phyloP scores from a whole-genome alignment of 2,797 vertebrate species.

The Anableps anableps region DNA sequence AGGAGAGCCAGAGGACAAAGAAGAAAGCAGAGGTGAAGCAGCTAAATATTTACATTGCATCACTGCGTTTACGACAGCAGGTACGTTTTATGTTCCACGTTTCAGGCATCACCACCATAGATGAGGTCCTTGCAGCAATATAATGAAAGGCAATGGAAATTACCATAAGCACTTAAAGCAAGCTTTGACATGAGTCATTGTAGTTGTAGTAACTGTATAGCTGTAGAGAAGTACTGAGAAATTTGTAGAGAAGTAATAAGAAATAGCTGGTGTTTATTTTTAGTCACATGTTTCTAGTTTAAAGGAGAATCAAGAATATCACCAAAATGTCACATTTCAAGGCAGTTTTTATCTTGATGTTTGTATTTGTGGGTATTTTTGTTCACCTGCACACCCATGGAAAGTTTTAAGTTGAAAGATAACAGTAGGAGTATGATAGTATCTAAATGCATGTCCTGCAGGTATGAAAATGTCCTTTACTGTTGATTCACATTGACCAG shows the following conservation, averaged over 20 bases:
- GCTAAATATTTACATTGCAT: slow-evolving; percentile 40
- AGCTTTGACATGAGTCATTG: background rate
- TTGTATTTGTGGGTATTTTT: background rate
- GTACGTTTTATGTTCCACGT: slow-evolving; percentile 38
- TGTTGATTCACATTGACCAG: background rate
- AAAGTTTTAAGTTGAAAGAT: no score
- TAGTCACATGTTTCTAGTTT: background rate
- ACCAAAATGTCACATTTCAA: background rate
- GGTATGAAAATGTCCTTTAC: background rate
- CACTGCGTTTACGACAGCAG: slow-evolving; percentile 55
- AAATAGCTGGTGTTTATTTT: background rate
- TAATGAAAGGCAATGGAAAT: background rate
- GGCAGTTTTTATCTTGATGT: background rate
- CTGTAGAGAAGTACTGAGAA: no score
- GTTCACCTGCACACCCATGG: background rate
- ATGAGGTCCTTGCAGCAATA: background rate
- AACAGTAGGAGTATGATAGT: background rate
- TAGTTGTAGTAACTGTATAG: background rate
- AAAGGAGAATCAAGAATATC: background rate
- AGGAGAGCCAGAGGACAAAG: slow-evolving; percentile 46
- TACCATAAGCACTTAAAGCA: background rate
- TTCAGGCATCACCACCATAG: background rate
- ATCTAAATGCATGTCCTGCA: background rate
- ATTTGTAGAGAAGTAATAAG: no score
- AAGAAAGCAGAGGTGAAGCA: slow-evolving; percentile 31